These are phyloP conservation scores for Crocallis elinguaria DNA, from an alignment of 2,888 invertebrate genomes.

Conservation along the genomic window DNA sequence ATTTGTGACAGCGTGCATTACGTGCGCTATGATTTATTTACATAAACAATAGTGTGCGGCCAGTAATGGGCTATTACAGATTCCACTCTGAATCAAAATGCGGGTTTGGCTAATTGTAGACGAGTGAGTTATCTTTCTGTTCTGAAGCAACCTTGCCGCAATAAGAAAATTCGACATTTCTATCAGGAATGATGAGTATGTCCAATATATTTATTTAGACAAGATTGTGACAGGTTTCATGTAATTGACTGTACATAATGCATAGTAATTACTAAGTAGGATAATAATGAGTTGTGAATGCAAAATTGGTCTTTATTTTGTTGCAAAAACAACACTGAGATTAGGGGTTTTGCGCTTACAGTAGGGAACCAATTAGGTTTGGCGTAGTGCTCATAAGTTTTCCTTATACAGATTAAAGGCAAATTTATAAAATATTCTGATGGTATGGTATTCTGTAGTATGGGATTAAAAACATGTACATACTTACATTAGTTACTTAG, in stretches of 20 bases:
- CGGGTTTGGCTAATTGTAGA: constrained; percentile 51
- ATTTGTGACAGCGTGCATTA: constrained; percentile 70
- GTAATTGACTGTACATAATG: constrained; percentile 21
- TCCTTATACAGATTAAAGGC: background rate
- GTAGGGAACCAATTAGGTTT: constrained; percentile 12
- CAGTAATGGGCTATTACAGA: constrained; percentile 62
- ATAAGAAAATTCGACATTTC: background rate
- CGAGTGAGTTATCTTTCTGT: constrained; percentile 42
- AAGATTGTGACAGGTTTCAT: background rate
- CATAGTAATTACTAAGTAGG: constrained; percentile 32
- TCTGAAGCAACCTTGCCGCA: constrained; percentile 18
- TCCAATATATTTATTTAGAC: constrained; percentile 1
- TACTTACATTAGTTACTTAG: too few species aligned
- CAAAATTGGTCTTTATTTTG: constrained; percentile 27
- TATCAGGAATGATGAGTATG: background rate
- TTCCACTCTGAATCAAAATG: constrained; percentile 48
- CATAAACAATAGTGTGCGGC: constrained; percentile 65
- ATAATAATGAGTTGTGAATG: constrained; percentile 27
- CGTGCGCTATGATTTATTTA: constrained; percentile 75
- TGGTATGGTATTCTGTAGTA: too few species aligned
- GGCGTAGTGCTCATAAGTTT: constrained; percentile 11
- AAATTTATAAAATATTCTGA: background rate
- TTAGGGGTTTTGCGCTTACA: constrained; percentile 21
- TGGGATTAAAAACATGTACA: too few species aligned
- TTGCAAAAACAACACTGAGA: constrained; percentile 27